Conservation (phyloP, 2,888 invertebrate species). For the Agrochola lota region DNA sequence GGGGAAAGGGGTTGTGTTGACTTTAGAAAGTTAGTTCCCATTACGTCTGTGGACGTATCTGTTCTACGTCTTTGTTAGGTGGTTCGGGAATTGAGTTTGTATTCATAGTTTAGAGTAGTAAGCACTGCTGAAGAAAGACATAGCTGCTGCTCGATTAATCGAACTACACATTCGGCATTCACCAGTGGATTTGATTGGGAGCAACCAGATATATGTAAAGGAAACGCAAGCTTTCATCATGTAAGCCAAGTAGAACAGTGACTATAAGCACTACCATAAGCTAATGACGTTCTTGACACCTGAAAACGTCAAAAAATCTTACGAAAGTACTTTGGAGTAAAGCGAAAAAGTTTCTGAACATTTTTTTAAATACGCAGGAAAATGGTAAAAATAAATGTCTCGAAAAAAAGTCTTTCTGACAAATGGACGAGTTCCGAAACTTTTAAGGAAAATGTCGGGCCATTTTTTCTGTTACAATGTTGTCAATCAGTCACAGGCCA, state of each 20-base stretch:
- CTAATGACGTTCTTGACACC: background rate
- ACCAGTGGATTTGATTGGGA: background rate
- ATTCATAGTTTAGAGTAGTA: conserved; percentile 52
- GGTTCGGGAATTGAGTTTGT: conserved; percentile 57
- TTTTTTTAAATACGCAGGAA: conserved; percentile 51
- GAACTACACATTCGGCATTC: conserved; percentile 9
- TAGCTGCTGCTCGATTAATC: background rate
- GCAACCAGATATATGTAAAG: background rate
- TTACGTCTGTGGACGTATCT: conserved; percentile 64
- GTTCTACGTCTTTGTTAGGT: conserved; percentile 57
- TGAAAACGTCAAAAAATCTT: conserved; percentile 14
- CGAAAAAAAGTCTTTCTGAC: conserved; percentile 67
- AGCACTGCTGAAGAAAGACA: conserved; percentile 34
- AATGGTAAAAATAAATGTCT: conserved; percentile 40
- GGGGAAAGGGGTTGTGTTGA: conserved; percentile 54
- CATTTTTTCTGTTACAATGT: conserved; percentile 83
- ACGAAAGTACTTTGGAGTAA: conserved; percentile 7
- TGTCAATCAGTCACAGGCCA: conserved; percentile 86
- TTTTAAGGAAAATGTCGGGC: conserved; percentile 77
- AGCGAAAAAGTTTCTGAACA: conserved; percentile 40
- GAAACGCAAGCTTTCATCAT: background rate
- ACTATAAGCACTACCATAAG: background rate
- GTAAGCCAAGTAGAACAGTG: background rate
- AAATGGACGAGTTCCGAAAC: conserved; percentile 77
- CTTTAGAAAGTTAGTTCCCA: conserved; percentile 67